Base-by-base conservation (phyloP, 1,140 invertebrate genomes). In the Habropoda laboriosa region DNA sequence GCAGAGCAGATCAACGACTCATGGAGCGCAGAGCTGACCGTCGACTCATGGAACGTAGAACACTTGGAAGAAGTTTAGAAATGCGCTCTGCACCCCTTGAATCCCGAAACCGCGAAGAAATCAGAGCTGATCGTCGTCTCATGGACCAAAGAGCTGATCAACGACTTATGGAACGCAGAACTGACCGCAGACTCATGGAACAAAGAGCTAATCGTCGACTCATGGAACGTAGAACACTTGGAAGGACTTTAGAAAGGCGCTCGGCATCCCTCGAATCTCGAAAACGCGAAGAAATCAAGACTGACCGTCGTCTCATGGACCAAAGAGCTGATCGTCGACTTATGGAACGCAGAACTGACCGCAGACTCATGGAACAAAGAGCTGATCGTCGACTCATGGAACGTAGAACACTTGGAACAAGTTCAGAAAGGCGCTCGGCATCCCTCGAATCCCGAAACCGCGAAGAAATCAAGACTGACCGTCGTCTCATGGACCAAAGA, bases 401-500 rank as follows among this genome's bases (percentile, higher is more conserved):
- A 57, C 3, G 4, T n/a, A n/a, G n/a, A n/a, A n/a, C n/a, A n/a
- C n/a, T n/a, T n/a, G n/a, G n/a, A n/a, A n/a, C n/a, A n/a, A n/a
- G n/a, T n/a, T n/a, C n/a, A n/a, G n/a, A n/a, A n/a, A n/a, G 3
- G 10, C 10, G 27, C 30, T 32, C 55, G 55, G 8, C 55, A 10
- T n/a, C n/a, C n/a, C n/a, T n/a, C n/a, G n/a, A n/a, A n/a, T n/a
- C n/a, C n/a, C n/a, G n/a, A n/a, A n/a, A 10, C 12, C 16, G 13
- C n/a, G 12, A 38, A 0, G 57, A 58, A 35, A 7, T 53, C 35
- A 53, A 18, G n/a, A 32, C 45, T 18, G 21, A 78, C 18, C 45
- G 66, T 30, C 63, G 49, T n/a, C 21, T 51, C 21, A n/a, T 16
- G n/a, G 57, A 63, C 13, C 49, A 72, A n/a, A 61, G 55, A 13